Evolutionary conservation across 2,888 invertebrate species (phyloP), one percentile per base, ranked within the genome.

Genomic region (Nycteola revayana): DNA sequence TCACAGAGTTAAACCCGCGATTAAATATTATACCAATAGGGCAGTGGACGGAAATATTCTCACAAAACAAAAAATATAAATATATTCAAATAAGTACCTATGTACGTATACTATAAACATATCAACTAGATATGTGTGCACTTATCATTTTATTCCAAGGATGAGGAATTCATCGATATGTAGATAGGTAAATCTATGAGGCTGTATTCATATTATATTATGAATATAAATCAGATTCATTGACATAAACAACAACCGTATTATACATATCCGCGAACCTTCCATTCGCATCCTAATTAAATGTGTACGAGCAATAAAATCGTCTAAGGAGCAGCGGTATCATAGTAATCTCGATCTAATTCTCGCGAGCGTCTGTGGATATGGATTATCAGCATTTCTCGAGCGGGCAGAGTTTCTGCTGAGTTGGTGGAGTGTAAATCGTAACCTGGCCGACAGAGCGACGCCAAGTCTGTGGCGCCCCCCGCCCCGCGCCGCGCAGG

Each of bases 351-450:
- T 81, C 75, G 67, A 77, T 79, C 72, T 84, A 82, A 87, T 86
- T 86, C 84, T 78, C 87, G 76, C 85, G 72, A 68, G 67, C 68
- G 72, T 74, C 73, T 68, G 58, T 48, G 68, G 69, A 77, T 81
- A 70, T 77, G 85, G 86, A 85, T 84, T 86, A 86, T 86, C 87
- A 87, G 87, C 86, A 73, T 70, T 85, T 85, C 81, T 78, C 75
- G 74, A 73, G 57, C 73, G 75, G 72, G 73, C 74, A 70, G 72
- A 76, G 73, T 82, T 85, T 88, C 77, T 84, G 88, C 88, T 88
- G 88, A 88, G 79, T 80, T 75, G 70, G 85, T 82, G 71, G 87
- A 76, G 87, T 84, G 88, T 88, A 88, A 88, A 88, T 88, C 88
- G 86, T 86, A 88, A 88, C 88, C 88, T 88, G 88, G 86, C 87